These are phyloP conservation scores for Lithosia quadra DNA, from an alignment of 2,888 invertebrate genomes.

Conservation along the genomic window DNA sequence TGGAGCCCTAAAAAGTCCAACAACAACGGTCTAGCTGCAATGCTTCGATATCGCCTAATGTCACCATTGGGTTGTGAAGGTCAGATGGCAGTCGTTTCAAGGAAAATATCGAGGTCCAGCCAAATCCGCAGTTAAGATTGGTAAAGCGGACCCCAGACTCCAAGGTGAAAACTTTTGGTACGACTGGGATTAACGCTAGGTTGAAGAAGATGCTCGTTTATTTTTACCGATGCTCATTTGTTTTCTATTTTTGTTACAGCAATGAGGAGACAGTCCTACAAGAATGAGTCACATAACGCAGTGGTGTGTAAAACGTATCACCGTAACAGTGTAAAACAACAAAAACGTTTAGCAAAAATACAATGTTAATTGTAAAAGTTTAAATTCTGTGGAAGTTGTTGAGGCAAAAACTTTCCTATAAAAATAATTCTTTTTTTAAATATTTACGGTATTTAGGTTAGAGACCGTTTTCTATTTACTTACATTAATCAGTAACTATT, in stretches of 20 bases:
- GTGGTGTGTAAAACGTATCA: background rate
- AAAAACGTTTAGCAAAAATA: slow-evolving; percentile 10
- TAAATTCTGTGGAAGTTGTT: slow-evolving; percentile 3
- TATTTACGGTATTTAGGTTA: slow-evolving; percentile 14
- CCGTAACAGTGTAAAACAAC: slow-evolving; percentile 12
- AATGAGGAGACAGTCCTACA: slow-evolving; percentile 1
- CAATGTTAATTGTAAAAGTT: slow-evolving; percentile 1
- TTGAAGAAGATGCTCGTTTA: no score
- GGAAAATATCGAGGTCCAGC: no score
- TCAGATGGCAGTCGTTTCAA: no score
- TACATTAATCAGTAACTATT: background rate
- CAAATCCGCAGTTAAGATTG: no score
- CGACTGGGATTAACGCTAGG: no score
- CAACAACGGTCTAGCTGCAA: no score
- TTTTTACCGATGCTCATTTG: no score
- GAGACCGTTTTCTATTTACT: slow-evolving; percentile 4
- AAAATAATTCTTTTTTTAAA: background rate
- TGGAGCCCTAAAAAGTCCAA: no score
- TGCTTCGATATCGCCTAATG: no score
- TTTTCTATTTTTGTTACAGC: background rate
- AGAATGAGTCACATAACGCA: slow-evolving; percentile 5
- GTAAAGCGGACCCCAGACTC: no score
- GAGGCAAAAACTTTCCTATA: background rate
- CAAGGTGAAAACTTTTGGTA: no score
- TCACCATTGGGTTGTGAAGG: no score